Evolutionary conservation across 2,113 vertebrate species (phyloP), one percentile per base, ranked within the genome.

Genomic region (Seriola aureovittata): DNA sequence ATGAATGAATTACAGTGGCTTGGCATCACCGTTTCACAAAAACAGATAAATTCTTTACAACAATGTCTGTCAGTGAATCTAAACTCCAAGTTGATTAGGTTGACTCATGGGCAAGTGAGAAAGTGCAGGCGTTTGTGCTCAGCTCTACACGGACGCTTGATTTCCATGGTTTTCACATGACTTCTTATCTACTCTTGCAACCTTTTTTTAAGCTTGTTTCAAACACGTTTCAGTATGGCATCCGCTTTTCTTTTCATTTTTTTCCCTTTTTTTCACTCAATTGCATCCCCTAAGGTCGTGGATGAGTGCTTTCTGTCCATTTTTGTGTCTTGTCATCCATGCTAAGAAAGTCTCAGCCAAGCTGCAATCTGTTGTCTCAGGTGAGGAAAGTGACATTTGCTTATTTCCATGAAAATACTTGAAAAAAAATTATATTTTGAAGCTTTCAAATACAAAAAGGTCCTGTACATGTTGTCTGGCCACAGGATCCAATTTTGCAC

Each of bases 201-300:
- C 10, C 40, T 38, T 17, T 71, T 52, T 36, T 48, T 59, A 40
- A 34, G 44, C 14, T 38, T 48, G 40, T 67, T 82, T 82, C 71
- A 74, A 78, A 84, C 38, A 57, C 65, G 65, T 67, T 57, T 73
- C 67, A 77, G 48, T 11, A 25, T 64, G 50, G 70, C 42, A 60
- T 75, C 42, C 13, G 5, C n/a, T 57, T 25, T 42, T 13, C 66
- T 23, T 50, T 80, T 29, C 29, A 2, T 29, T 29, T 29, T 29
- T 29, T 2, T 2, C 2, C 29, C 29, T 42, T 42, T 8, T 84
- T 76, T 75, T 69, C 42, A 60, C 54, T 66, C 64, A 79, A 57
- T 25, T 63, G 25, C 32, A 38, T 78, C 70, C 54, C 63, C 5
- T 12, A 34, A 60, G 63, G 59, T 64, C 2, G 11, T 5, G 12